Evolutionary conservation across 2,797 vertebrate species (phyloP).

Genomic region (Pseudotriccus pelzelni): DNA sequence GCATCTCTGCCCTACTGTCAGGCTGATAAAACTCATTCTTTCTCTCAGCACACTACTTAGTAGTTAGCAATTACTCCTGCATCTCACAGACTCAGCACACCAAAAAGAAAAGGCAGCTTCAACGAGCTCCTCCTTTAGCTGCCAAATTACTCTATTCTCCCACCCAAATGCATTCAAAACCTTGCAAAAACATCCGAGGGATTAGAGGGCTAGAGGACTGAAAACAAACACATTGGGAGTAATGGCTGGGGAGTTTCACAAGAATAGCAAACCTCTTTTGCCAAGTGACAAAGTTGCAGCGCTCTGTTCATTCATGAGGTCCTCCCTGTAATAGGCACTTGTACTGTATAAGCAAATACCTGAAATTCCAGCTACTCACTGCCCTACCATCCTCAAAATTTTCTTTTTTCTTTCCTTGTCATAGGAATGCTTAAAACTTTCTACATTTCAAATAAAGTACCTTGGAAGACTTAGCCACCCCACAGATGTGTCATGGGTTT

Average conservation of each 20-base stretch:
- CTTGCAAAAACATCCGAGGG: not conserved
- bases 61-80: not conserved
- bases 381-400: too few relatives aligned
- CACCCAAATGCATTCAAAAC: not conserved
- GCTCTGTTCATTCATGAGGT: not conserved
- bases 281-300: fast-evolving
- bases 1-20: not conserved
- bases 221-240: not conserved
- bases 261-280: not conserved
- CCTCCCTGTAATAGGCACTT: not conserved
- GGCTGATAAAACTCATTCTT: not conserved
- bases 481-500: fast-evolving
- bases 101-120: not conserved
- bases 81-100: not conserved
- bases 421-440: not conserved
- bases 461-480: not conserved
- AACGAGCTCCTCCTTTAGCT: not conserved
- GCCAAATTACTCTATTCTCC: not conserved
- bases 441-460: not conserved
- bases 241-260: not conserved
- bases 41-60: not conserved
- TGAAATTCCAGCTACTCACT: not conserved
- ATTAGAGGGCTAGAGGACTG: not conserved
- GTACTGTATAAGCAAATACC: not conserved
- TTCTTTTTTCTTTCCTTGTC: not conserved